phyloP scores from a whole-genome alignment of 1,140 invertebrate species.

The Ridgeia piscesae region DNA sequence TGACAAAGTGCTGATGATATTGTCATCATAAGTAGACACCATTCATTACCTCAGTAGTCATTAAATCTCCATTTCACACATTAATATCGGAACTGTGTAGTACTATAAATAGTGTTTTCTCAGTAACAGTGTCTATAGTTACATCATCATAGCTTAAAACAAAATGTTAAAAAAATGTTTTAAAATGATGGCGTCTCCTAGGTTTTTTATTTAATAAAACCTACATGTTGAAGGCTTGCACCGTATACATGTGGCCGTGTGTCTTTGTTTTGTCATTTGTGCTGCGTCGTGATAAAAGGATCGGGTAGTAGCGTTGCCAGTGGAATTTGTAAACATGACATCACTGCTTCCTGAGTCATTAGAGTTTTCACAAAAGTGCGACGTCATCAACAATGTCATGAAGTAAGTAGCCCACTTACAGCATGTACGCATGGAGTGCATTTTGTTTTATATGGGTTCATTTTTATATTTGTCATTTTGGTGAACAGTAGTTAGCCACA shows the following conservation, averaged over 20 bases:
- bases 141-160: too few species aligned
- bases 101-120: too few species aligned
- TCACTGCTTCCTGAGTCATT: slow-evolving; percentile 3
- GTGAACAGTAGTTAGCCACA: not conserved
- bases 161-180: too few species aligned
- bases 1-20: not conserved
- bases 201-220: too few species aligned
- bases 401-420: slow-evolving; percentile 9
- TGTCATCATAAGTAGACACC: too few species aligned
- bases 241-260: not conserved
- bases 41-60: too few species aligned
- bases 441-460: not conserved
- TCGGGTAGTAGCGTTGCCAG: slow-evolving; percentile 22
- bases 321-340: slow-evolving; percentile 27
- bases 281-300: slow-evolving; percentile 18
- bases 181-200: too few species aligned
- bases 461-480: not conserved
- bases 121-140: too few species aligned
- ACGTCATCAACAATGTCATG: slow-evolving; percentile 21
- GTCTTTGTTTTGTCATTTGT: slow-evolving; percentile 11
- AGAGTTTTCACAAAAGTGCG: slow-evolving; percentile 19
- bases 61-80: too few species aligned
- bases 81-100: too few species aligned
- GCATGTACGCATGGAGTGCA: not conserved
- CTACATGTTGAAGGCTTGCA: too few species aligned